Conservation (phyloP, 2,888 invertebrate genomes). For the Phalera bucephala region DNA sequence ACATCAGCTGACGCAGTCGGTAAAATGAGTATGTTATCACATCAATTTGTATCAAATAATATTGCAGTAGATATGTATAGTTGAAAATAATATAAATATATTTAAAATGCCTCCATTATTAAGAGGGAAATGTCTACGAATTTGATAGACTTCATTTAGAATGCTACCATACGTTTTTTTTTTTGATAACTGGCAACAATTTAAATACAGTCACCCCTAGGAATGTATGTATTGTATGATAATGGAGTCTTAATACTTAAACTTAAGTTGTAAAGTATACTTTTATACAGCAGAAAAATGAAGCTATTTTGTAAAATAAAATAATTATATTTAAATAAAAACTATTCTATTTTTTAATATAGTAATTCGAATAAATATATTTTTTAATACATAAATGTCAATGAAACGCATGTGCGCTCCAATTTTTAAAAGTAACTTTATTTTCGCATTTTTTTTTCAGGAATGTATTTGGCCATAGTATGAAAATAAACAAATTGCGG, state of each 20-base stretch:
- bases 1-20: constrained; percentile 26
- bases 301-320: constrained; percentile 18
- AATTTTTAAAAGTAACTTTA: no score
- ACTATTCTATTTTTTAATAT: constrained; percentile 26
- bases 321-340: constrained; percentile 17
- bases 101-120: no score
- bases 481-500: no score
- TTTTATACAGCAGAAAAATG: constrained; percentile 16
- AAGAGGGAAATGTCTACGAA: no score
- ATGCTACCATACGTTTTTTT: background rate
- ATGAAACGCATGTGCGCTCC: constrained; percentile 33
- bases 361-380: constrained; percentile 37
- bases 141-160: background rate
- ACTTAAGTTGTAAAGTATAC: background rate
- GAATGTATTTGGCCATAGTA: background rate
- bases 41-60: background rate
- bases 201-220: background rate
- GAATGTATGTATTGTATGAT: background rate
- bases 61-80: no score
- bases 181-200: background rate
- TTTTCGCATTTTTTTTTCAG: constrained; percentile 15
- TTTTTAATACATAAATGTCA: constrained; percentile 18
- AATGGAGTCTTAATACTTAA: background rate
- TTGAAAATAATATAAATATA: no score
- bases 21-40: constrained; percentile 21